Percentiles rank a stretch among this genome's conserved stretches.
phyloP scores from a whole-genome alignment of 2,113 vertebrate genomes.

The Ivindomyrus marchei region DNA sequence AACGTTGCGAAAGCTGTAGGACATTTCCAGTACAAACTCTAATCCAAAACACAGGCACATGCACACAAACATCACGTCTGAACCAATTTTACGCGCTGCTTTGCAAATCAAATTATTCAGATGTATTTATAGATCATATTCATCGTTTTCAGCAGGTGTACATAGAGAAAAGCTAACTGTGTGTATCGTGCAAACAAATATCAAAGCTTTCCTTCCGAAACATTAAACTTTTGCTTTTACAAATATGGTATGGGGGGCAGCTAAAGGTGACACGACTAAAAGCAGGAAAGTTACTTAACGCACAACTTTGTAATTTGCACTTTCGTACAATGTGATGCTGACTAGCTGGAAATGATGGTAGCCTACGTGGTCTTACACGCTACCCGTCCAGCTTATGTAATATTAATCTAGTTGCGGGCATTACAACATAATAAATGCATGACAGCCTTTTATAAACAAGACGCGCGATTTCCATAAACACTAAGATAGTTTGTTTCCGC shows the following conservation, averaged over 20 bases:
- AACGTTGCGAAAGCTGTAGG: neutral
- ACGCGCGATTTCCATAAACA: neutral
- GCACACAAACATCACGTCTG: neutral
- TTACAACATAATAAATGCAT: neutral
- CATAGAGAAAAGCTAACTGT: neutral
- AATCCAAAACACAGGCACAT: neutral
- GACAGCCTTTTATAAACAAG: neutral
- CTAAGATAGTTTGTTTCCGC: neutral
- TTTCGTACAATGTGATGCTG: neutral
- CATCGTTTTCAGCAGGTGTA: neutral
- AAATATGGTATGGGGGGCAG: neutral
- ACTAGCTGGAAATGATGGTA: neutral
- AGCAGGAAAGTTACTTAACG: neutral
- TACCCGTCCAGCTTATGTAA: neutral
- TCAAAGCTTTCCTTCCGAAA: neutral
- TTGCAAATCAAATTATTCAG: slow-evolving; percentile 18
- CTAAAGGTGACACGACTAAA: neutral
- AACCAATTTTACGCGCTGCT: slow-evolving; percentile 1
- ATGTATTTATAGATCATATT: neutral
- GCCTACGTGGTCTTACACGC: neutral
- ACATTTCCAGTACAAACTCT: neutral
- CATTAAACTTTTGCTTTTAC: neutral
- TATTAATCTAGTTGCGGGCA: neutral
- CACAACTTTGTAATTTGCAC: neutral
- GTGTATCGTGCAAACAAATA: neutral